phyloP scores from a whole-genome alignment of 2,797 vertebrate genomes.

The Alcedo atthis region DNA sequence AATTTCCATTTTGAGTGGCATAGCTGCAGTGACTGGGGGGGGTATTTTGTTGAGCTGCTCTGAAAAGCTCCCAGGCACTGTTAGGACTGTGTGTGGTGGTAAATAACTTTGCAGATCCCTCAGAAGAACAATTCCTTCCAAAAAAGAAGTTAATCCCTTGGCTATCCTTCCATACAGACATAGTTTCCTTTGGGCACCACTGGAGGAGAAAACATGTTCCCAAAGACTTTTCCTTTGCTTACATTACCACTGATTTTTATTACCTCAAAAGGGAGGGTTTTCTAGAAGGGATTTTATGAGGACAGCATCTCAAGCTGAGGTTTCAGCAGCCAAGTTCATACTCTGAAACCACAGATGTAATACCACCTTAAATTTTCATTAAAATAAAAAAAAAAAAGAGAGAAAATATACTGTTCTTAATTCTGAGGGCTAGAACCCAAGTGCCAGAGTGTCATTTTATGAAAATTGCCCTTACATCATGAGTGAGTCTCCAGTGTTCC shows the following conservation, averaged over 20 bases:
- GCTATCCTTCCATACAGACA: not conserved
- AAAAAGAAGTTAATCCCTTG: not conserved
- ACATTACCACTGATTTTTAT: not conserved
- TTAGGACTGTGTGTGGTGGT: not conserved
- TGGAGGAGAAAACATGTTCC: not conserved
- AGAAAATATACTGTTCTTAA: not conserved
- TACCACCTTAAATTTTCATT: not conserved
- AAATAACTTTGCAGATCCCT: not conserved
- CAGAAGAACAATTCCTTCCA: not conserved
- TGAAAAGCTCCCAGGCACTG: not conserved
- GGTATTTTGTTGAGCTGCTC: not conserved
- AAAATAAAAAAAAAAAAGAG: not conserved
- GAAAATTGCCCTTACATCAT: constrained; percentile 30
- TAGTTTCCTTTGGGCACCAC: not conserved
- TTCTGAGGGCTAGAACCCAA: constrained; percentile 14
- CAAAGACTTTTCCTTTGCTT: not conserved
- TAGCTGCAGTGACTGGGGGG: not conserved
- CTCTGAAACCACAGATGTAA: not conserved
- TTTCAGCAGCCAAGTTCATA: not conserved
- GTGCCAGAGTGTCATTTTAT: constrained; percentile 31
- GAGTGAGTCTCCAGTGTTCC: constrained; percentile 39
- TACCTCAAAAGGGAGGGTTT: not conserved
- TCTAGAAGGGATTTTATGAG: not conserved
- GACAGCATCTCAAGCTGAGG: not conserved
- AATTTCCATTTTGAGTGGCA: not conserved